Percentiles rank a stretch among this genome's conserved stretches.
These are phyloP conservation scores for Onychomys arenicola DNA, from an alignment of 2,797 vertebrate genomes.

Conservation along the genomic window DNA sequence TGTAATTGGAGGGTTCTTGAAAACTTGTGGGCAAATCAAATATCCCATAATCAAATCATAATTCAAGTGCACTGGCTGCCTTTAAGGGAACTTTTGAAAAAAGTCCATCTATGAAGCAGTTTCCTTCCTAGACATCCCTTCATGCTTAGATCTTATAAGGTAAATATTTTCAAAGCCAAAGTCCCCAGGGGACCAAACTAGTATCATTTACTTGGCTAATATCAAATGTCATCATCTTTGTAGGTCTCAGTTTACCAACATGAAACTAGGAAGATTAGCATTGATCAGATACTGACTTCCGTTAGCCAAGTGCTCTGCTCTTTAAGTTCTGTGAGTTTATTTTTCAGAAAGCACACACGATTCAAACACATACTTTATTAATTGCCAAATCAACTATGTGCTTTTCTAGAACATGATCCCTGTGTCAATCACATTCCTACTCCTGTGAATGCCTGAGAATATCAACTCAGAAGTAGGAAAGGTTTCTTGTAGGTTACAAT, in stretches of 20 bases:
- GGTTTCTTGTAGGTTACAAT: background rate
- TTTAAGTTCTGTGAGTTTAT: background rate
- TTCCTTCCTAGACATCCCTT: constrained; percentile 13
- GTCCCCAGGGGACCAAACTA: background rate
- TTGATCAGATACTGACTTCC: background rate
- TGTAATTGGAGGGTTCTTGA: constrained; percentile 17
- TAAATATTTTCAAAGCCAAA: constrained; percentile 46
- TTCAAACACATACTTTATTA: background rate
- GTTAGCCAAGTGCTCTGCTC: background rate
- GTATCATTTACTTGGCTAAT: background rate
- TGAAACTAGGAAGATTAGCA: background rate
- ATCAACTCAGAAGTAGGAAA: background rate
- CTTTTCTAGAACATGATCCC: background rate
- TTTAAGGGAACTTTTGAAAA: constrained; percentile 55
- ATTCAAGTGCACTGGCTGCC: constrained; percentile 35
- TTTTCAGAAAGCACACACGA: background rate
- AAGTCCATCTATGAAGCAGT: constrained; percentile 36
- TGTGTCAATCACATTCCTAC: background rate
- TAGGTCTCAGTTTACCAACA: background rate
- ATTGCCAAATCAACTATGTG: background rate
- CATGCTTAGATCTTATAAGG: background rate
- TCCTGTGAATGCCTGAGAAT: background rate
- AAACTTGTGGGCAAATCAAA: constrained; percentile 57
- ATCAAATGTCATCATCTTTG: background rate
- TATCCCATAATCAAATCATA: constrained; percentile 65